Evolutionary conservation across 2,797 vertebrate genomes (phyloP), one percentile per base, ranked within the genome.

Genomic region (Falco columbarius): DNA sequence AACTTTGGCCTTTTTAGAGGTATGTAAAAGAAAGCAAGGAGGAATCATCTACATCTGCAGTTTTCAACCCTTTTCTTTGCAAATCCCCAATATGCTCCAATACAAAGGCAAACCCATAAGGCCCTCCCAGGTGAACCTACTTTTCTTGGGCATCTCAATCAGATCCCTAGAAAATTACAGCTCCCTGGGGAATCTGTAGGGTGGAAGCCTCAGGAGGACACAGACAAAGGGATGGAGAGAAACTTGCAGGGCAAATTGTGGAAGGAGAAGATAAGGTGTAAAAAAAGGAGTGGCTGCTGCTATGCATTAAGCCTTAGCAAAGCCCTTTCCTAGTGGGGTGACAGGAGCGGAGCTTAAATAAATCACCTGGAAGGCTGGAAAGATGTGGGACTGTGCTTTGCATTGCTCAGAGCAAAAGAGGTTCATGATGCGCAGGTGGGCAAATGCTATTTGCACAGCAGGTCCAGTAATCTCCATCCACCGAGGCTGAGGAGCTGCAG

Each of bases 371-470:
- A 38, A 46, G 59, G 29, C 40, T 1, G 10, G 62, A 26, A 67
- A 47, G 55, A 38, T 36, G 15, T 1, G 21, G 66, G 58, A 21
- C 14, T 12, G 34, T 55, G 58, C n/a, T 52, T 32, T 68, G 68
- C 46, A 52, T 42, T 29, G 24, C 47, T 65, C 2, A 1, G 30
- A 58, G 21, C 13, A 16, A 20, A 63, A 62, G 46, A 54, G 32
- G 26, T 55, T 34, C 32, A 42, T 10, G 17, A n/a, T 18, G 30
- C 1, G 3, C 1, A 16, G 46, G 42, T 1, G 7, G 29, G 54
- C 0, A 1, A 72, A 27, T 5, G 16, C 13, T 62, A 1, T 54
- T 88, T 66, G 4, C 52, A 3, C 2, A 2, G 29, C 0, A 1
- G 42, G 21, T 56, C 3, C 11, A 67, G 54, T 38, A 19, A 22